Evolutionary conservation across 1,140 invertebrate species (phyloP), one percentile per base, ranked within the genome.

Genomic region (Microplitis demolitor): DNA sequence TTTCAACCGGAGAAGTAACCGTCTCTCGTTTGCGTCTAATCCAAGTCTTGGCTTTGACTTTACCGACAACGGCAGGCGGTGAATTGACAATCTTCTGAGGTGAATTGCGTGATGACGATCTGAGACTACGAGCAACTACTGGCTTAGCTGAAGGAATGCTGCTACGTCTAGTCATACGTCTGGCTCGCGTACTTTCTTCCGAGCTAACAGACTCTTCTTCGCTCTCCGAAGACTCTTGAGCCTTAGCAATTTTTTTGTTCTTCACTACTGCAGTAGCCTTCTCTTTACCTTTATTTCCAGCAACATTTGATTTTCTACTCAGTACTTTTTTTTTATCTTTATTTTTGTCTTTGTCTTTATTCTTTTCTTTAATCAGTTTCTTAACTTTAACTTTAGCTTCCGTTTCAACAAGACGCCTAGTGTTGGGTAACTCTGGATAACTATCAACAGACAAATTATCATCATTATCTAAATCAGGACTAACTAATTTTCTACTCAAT

Each of bases 361-460:
- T 78, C 0, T 69, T 76, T 31, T 80, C 39, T 45, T 45, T 80
- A 2, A 53, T 72, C 66, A 67, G 35, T 31, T 77, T 16, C 51
- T 74, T 78, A 16, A 85, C 82, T 80, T 87, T 89, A 9, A 87
- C 83, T 80, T 90, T 91, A 1, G 90, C 81, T 77, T 92, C 90
- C 76, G 87, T 91, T 79, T 92, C 91, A 71, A 89, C 88, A 63
- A 87, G 89, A 81, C 88, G 88, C 72, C 90, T 89, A 3, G 90
- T 88, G 78, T 91, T 92, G 2, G 91, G 91, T 62, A 91, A 81
- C 78, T 92, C 91, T 0, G 91, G 91, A 80, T 91, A 92, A 82
- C 91, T 92, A 62, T 91, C 90, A 16, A 91, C 77, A 1, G 91
- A 92, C 2, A 89, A 78, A 78, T 89, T 89, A 76, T 92, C 91